Base-by-base conservation (phyloP, 2,888 invertebrate species). In the Cryptops parisi region DNA sequence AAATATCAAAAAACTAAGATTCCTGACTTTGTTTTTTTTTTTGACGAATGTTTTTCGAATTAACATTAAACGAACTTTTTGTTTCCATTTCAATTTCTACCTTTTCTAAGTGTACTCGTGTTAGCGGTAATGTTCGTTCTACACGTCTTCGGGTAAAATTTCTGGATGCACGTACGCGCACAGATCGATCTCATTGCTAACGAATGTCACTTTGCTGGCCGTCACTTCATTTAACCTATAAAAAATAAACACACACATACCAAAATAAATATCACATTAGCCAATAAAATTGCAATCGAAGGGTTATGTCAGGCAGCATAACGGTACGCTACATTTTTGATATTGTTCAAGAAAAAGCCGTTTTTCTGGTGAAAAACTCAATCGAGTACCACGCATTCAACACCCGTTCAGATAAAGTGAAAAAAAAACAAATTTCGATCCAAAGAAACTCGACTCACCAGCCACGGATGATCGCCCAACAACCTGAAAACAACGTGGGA, bases 111-210 rank as follows among this genome's bases (percentile, higher is more conserved):
- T 33, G 15, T 15, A 33, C 15, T 33, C 6, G 9, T 33, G 15
- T 9, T 33, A 9, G 6, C 33, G 15, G 9, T 12, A n/a, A 23
- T 46, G 6, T 2, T 3, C n/a, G 2, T 5, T 24, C 44, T 54
- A 54, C 21, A 33, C 55, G 26, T 60, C 55, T 9, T 61, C 61
- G 38, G 84, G 84, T 61, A 84, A 70, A 64, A 84, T 82, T 65
- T 84, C 84, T 19, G 84, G 84, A 72, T 84, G 82, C 60, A 84
- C 69, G 68, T 82, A 80, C 62, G 78, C 75, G 68, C 82, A 82
- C 40, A 84, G 72, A 57, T 82, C 80, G 66, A 76, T 74, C 63
- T 83, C 83, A 17, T 77, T 78, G 63, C 70, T 74, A 2, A 82
- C 79, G 69, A 84, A 83, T 53, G 76, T 74, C 6, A 84, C 83